A percentile compares a stretch with the other conserved stretches of the same genome.
phyloP scores from a whole-genome alignment of 2,797 vertebrate species.

The Sebastes taczanowskii region DNA sequence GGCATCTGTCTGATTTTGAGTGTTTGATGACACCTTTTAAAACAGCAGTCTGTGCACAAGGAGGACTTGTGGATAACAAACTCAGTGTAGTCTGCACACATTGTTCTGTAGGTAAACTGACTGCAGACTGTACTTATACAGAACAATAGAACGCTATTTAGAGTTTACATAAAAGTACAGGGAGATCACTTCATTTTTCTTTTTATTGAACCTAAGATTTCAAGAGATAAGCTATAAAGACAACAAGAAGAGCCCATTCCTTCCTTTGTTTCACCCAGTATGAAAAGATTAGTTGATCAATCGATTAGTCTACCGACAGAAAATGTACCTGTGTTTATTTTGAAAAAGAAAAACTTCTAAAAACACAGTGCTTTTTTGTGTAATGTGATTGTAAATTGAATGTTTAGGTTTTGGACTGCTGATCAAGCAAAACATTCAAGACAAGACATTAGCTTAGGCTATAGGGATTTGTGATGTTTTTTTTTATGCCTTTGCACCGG shows the following conservation, averaged over 20 bases:
- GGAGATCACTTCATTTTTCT: not conserved
- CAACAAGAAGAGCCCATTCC: not conserved
- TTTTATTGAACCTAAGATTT: not conserved
- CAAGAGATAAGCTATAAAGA: not conserved
- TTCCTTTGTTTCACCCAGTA: not conserved
- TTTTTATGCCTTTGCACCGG: not conserved
- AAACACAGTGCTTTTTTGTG: not conserved
- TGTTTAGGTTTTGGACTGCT: not conserved
- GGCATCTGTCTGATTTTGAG: constrained; percentile 25
- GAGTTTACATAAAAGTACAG: not conserved
- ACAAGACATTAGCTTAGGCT: not conserved
- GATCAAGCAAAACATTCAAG: not conserved
- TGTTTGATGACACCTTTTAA: constrained; percentile 52
- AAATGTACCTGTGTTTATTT: not conserved
- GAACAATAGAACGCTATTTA: not conserved
- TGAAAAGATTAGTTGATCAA: not conserved
- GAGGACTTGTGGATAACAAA: not conserved
- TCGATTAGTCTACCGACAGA: not conserved
- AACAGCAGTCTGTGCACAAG: constrained; percentile 12
- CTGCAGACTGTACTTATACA: not conserved
- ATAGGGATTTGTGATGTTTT: not conserved
- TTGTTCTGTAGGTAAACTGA: not conserved
- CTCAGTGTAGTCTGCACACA: not conserved
- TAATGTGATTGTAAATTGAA: not conserved
- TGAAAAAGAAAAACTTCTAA: not conserved